Base-by-base conservation (phyloP, 2,797 vertebrate genomes). In the Glyptemys insculpta region DNA sequence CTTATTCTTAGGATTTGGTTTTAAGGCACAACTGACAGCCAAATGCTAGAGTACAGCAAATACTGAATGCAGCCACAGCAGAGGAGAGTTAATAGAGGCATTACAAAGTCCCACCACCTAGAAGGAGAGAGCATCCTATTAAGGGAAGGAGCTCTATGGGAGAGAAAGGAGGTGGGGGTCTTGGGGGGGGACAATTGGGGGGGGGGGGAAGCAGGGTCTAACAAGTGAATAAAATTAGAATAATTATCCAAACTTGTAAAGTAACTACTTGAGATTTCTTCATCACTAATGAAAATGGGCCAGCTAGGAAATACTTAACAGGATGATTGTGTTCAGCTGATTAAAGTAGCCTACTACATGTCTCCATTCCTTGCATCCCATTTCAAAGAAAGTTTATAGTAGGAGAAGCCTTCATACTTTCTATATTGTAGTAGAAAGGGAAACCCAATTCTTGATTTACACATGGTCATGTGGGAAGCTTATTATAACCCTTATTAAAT, bases 141-240 rank as follows among this genome's bases (percentile, higher is more conserved):
- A 83, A 29, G 29, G 10, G 1, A 19, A 79, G 3, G 1, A 23
- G 34, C 62, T 52, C 25, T 85, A 27, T 5, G 2, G 52, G 27
- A 87, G 12, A 82, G 85, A 91, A n/a, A 4, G 74, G 53, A 82
- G 12, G 29, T 47, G 79, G 41, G 31, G 34, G 41, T 18, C 2
- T 68, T 29, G 15, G 1, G 12, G 1, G 1, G 16, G 50, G 50
- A 18, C 14, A 52, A 15, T 16, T 16, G 50, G 5, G 2, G 3
- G 47, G 8, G 47, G 47, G 47, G 8, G 9, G 6, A 44, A 56
- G 16, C 7, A 5, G 44, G 16, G 5, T 50, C 37, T 12, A 56
- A 86, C 34, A 9, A 12, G 59, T 78, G 78, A 50, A 88, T 18
- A 21, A 7, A 82, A 47, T 25, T 44, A 59, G 14, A 44, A 81